phyloP scores from a whole-genome alignment of 2,113 vertebrate species.

The Halichoerus grypus region DNA sequence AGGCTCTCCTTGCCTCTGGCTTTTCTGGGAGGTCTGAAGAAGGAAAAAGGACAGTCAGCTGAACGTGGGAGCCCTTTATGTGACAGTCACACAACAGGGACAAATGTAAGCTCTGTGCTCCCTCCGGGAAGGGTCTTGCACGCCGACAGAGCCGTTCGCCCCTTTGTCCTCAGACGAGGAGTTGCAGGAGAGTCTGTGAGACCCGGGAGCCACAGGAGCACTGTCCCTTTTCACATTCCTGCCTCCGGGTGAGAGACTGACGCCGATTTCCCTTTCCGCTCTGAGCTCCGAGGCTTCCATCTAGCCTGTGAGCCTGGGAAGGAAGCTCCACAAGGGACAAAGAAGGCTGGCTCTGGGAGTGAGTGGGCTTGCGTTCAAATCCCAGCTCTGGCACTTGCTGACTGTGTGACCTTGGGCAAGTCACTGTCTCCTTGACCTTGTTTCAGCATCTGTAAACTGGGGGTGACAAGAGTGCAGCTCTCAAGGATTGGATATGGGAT shows the following conservation, averaged over 20 bases:
- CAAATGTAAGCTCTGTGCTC: neutral
- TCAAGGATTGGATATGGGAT: neutral
- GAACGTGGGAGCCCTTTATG: neutral
- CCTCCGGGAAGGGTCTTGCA: neutral
- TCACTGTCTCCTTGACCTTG: neutral
- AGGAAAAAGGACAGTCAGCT: neutral
- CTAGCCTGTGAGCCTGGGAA: neutral
- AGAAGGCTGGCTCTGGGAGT: neutral
- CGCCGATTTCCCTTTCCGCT: neutral
- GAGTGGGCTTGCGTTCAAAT: neutral
- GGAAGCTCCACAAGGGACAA: neutral
- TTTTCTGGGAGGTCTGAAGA: neutral
- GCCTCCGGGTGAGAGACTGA: neutral
- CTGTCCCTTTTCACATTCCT: neutral
- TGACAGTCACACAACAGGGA: neutral
- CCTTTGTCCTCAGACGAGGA: neutral
- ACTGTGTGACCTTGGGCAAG: neutral
- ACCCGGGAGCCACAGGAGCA: rapidly evolving
- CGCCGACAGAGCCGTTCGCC: neutral
- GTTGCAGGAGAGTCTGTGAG: neutral
- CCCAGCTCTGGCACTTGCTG: neutral
- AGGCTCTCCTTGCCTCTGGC: neutral
- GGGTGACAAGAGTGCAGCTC: neutral
- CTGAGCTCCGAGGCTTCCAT: neutral
- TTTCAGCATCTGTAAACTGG: neutral